Evolutionary conservation across 2,797 vertebrate species (phyloP).

Genomic region (Triplophysa bombifrons): DNA sequence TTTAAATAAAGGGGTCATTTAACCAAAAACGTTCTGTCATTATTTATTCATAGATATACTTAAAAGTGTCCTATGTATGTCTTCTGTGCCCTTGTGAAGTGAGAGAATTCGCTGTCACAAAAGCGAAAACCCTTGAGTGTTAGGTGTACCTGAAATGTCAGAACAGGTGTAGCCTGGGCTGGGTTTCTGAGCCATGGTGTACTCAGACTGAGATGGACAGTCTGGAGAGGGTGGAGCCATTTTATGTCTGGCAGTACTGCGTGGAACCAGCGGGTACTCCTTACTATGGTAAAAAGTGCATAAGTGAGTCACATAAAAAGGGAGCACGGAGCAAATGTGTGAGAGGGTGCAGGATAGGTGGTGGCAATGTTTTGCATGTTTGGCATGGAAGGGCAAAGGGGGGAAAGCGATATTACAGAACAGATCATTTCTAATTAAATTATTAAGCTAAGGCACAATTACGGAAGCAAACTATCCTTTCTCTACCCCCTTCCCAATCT

Average conservation of each 20-base stretch:
- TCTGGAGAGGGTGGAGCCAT: slow-evolving; percentile 54
- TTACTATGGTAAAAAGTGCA: slow-evolving; percentile 75
- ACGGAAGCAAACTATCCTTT: slow-evolving; percentile 18
- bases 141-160: slow-evolving; percentile 40
- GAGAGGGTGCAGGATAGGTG: neutral
- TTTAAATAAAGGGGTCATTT: too few relatives aligned
- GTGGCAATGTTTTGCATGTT: slow-evolving; percentile 25
- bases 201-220: slow-evolving; percentile 1
- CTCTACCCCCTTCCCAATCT: slow-evolving; percentile 16
- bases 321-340: slow-evolving; percentile 9
- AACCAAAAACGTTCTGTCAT: too few relatives aligned
- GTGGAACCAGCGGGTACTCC: slow-evolving; percentile 95
- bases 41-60: too few relatives aligned
- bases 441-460: slow-evolving; percentile 30
- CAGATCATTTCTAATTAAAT: slow-evolving; percentile 41
- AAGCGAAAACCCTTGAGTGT: neutral
- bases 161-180: slow-evolving; percentile 36
- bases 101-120: neutral
- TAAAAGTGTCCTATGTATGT: too few relatives aligned
- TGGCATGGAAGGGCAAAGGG: slow-evolving; percentile 3
- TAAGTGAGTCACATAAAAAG: neutral
- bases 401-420: slow-evolving; percentile 22
- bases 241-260: slow-evolving; percentile 88
- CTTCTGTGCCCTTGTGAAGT: too few relatives aligned
- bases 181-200: slow-evolving; percentile 21